phyloP scores from a whole-genome alignment of 1,140 invertebrate genomes.

The Scaptodrosophila lebanonensis region DNA sequence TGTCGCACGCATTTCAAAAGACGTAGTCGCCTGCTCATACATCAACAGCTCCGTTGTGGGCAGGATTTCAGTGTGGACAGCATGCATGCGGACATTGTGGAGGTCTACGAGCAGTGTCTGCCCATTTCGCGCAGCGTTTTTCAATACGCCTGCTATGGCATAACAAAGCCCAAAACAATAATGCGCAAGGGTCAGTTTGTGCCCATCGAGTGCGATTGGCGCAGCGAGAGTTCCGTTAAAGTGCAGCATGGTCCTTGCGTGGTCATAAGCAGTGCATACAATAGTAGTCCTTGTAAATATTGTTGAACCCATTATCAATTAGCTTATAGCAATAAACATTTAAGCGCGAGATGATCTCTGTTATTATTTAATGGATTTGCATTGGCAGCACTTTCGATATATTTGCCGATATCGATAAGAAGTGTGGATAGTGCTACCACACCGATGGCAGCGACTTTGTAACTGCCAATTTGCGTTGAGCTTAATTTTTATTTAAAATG shows the following conservation, averaged over 20 bases:
- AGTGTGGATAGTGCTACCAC: no score
- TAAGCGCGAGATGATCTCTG: no score
- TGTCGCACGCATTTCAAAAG: conserved; percentile 32
- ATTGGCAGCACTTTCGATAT: no score
- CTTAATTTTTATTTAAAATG: no score
- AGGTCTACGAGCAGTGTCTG: conserved; percentile 57
- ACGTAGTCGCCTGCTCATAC: conserved; percentile 41
- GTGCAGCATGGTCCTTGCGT: conserved; percentile 53
- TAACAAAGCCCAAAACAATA: conserved; percentile 51
- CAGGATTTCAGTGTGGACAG: conserved; percentile 55
- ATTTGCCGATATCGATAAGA: no score
- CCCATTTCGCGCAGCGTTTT: conserved; percentile 48
- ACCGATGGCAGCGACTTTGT: no score
- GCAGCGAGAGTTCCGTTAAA: conserved; percentile 47
- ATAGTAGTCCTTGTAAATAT: conserved; percentile 49
- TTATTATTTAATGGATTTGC: no score
- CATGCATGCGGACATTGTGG: conserved; percentile 56
- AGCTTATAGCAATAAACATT: no score
- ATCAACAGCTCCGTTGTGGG: conserved; percentile 49
- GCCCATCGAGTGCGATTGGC: conserved; percentile 59
- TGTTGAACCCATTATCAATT: background rate
- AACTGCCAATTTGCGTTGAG: no score
- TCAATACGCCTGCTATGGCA: conserved; percentile 54
- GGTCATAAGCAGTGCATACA: conserved; percentile 50
- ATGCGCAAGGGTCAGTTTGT: conserved; percentile 50